Base-by-base conservation (phyloP, 2,888 invertebrate genomes). In the Meghimatium bilineatum region DNA sequence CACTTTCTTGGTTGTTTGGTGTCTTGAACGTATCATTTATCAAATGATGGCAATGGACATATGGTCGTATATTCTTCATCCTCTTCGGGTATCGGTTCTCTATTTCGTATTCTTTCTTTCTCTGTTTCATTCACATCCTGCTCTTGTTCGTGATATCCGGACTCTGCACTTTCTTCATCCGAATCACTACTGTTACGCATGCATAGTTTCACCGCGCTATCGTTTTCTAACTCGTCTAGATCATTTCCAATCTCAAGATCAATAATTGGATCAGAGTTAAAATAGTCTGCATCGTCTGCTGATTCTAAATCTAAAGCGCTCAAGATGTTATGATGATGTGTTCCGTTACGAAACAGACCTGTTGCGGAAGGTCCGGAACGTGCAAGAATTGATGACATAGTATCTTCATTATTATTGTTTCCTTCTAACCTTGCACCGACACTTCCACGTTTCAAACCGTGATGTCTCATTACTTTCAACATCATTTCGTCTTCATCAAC, bases 81-180 rank as follows among this genome's bases (percentile, higher is more conserved):
- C 34, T 79, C 84, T 29, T 29, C 85, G 49, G 66, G 52, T 20
- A 12, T 3, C 23, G 38, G 82, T 56, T 75, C 84, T 26, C 81
- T 77, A 56, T 29, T 75, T 75, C 34, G 8, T 32, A 26, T 79
- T 67, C 63, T 85, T 71, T 29, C 85, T 81, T 20, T 80, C 80
- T 38, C 83, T 20, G 26, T 36, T 12, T 83, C 83, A 17, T 44
- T 29, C 14, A 44, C 23, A 60, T 79, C 77, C 32, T 87, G 85
- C 56, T 92, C 91, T 80, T 90, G 90, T 77, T 92, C 93, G 67
- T 92, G 91, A 82, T 91, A 93, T 3, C 93, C 93, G 3, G 92
- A 92, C 80, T 92, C 92, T 1, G 92, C 91, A 75, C 91, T 91
- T 72, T 92, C 92, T 74, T 91, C 91, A 82, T 92, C 92, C 3